phyloP scores from a whole-genome alignment of 2,113 vertebrate species.

The Camelus dromedarius region DNA sequence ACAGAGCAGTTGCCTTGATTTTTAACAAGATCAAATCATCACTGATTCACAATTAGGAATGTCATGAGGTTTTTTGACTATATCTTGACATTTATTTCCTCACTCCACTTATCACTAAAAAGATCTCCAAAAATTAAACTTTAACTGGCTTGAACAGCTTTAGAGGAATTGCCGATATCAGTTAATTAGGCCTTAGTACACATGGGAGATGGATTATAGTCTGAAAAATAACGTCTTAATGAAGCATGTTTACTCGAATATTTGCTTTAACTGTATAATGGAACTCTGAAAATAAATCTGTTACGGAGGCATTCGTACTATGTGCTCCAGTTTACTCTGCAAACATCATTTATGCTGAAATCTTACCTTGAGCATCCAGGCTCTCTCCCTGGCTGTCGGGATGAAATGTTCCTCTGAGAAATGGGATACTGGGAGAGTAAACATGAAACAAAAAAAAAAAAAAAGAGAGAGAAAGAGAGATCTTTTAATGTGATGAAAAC shows the following conservation, averaged over 20 bases:
- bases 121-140: constrained; percentile 25
- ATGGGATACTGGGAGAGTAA: constrained; percentile 76
- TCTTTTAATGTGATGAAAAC: constrained; percentile 69
- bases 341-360: not conserved
- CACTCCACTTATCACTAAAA: not conserved
- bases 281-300: constrained; percentile 11
- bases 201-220: not conserved
- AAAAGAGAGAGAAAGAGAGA: not conserved
- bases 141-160: constrained; percentile 23
- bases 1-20: not conserved
- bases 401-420: constrained; percentile 83
- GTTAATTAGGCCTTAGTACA: not conserved
- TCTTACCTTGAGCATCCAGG: constrained; percentile 90
- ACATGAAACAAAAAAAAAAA: not conserved
- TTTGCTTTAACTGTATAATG: not conserved
- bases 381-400: constrained; percentile 82
- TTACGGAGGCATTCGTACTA: not conserved
- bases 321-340: not conserved
- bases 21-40: not conserved
- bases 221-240: constrained; percentile 24
- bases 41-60: constrained; percentile 28
- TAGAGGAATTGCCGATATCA: constrained; percentile 38
- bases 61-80: not conserved
- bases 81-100: not conserved
- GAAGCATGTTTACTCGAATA: not conserved